Conservation (phyloP, 2,797 vertebrate species). For the Epinephelus awoara region DNA sequence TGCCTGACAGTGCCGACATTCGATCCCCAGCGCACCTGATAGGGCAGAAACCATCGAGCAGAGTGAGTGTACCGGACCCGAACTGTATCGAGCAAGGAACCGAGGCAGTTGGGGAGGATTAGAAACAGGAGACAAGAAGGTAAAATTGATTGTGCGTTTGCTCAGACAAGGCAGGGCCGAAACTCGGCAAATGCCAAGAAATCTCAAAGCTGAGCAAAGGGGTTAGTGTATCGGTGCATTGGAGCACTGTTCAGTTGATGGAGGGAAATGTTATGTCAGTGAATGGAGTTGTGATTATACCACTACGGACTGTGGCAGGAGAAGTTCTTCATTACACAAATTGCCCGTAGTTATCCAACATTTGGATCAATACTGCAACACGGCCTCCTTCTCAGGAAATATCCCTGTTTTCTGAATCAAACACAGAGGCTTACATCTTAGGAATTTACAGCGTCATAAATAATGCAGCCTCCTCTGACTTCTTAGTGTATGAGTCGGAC, state of each 20-base stretch:
- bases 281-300: conserved; percentile 56
- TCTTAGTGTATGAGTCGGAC: conserved; percentile 13
- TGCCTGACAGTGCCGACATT: conserved; percentile 76
- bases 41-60: conserved; percentile 68
- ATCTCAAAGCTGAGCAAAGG: conserved; percentile 31
- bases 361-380: conserved; percentile 61
- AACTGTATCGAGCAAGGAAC: conserved; percentile 58
- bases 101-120: conserved; percentile 46
- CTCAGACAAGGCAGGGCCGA: conserved; percentile 53
- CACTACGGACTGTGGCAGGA: conserved; percentile 18
- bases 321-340: conserved; percentile 69
- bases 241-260: conserved; percentile 49
- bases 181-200: conserved; percentile 73
- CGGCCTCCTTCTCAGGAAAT: conserved; percentile 43
- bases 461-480: conserved; percentile 37
- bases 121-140: conserved; percentile 69
- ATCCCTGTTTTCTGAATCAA: conserved; percentile 32
- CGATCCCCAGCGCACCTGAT: conserved; percentile 72
- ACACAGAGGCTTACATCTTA: conserved; percentile 10
- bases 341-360: conserved; percentile 52
- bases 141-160: conserved; percentile 78
- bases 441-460: conserved; percentile 47
- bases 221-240: conserved; percentile 26
- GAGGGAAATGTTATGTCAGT: conserved; percentile 60
- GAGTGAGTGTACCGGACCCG: conserved; percentile 43